phyloP scores from a whole-genome alignment of 2,113 vertebrate species.

The Bubalus kerabau region DNA sequence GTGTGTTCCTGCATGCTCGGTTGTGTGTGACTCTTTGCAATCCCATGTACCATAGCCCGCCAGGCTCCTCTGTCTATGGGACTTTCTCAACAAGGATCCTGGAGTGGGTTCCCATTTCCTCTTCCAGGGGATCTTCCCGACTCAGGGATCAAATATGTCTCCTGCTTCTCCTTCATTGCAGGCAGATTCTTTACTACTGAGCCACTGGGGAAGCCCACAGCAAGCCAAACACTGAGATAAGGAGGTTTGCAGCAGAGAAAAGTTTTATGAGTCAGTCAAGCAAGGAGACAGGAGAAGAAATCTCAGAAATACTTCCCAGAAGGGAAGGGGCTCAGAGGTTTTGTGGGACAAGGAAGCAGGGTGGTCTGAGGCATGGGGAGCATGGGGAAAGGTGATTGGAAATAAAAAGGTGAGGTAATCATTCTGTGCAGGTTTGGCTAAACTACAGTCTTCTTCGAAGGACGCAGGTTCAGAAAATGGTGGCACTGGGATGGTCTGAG shows the following conservation, averaged over 20 bases:
- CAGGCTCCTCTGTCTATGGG: not conserved
- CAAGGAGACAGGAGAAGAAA: not conserved
- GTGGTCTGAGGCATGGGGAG: not conserved
- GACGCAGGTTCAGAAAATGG: too few relatives aligned
- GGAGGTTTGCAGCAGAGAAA: not conserved
- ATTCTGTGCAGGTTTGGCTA: not conserved
- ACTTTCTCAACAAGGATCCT: not conserved
- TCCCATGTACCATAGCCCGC: not conserved
- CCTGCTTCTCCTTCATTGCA: not conserved
- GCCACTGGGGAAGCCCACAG: not conserved
- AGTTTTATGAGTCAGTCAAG: not conserved
- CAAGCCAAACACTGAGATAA: not conserved
- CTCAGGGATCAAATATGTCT: not conserved
- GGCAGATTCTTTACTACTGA: not conserved
- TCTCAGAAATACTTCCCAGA: not conserved
- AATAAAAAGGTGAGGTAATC: not conserved
- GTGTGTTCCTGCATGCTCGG: rapidly evolving
- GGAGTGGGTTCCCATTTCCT: not conserved
- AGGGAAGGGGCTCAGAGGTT: not conserved
- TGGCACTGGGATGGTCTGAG: not conserved
- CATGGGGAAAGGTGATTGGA: not conserved
- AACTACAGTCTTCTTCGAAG: not conserved
- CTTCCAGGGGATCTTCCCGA: not conserved
- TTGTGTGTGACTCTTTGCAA: not conserved
- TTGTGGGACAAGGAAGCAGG: not conserved